Evolutionary conservation across 2,113 vertebrate species (phyloP).

Genomic region (Micromys minutus): DNA sequence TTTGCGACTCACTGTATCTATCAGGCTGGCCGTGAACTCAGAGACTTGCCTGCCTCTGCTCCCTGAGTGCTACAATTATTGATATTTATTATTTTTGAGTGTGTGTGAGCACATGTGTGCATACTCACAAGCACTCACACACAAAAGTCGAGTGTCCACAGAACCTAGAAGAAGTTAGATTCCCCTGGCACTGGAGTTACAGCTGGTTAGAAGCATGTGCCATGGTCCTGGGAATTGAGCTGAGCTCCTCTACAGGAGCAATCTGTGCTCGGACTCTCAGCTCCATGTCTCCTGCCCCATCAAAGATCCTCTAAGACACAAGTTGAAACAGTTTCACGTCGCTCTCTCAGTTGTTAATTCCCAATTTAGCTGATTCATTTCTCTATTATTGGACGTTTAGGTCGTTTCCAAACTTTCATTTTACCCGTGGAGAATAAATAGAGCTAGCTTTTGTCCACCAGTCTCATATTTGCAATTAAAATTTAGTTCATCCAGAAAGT

Average conservation of each 20-base stretch:
- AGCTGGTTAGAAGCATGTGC: neutral
- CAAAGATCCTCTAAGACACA: neutral
- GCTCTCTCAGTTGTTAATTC: constrained; percentile 10
- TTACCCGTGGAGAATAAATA: constrained; percentile 42
- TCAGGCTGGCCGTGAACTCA: neutral
- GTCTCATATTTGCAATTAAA: constrained; percentile 22
- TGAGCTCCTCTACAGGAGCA: neutral
- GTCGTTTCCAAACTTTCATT: constrained; percentile 69
- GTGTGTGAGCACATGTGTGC: neutral
- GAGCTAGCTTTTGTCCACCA: neutral
- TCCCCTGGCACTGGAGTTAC: neutral
- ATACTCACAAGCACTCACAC: neutral
- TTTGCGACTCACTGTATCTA: neutral
- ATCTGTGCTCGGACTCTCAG: neutral
- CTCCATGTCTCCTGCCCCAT: neutral
- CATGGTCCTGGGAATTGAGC: neutral
- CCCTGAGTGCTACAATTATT: neutral
- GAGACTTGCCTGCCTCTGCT: neutral
- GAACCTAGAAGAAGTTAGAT: neutral
- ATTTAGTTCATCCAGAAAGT: constrained; percentile 40
- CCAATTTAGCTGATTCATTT: constrained; percentile 50
- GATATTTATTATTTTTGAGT: neutral
- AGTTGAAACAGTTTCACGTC: constrained; percentile 38
- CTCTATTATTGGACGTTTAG: constrained; percentile 61
- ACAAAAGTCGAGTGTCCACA: neutral